Conservation (phyloP, 2,113 vertebrate species). For the Crotalus helleri region DNA sequence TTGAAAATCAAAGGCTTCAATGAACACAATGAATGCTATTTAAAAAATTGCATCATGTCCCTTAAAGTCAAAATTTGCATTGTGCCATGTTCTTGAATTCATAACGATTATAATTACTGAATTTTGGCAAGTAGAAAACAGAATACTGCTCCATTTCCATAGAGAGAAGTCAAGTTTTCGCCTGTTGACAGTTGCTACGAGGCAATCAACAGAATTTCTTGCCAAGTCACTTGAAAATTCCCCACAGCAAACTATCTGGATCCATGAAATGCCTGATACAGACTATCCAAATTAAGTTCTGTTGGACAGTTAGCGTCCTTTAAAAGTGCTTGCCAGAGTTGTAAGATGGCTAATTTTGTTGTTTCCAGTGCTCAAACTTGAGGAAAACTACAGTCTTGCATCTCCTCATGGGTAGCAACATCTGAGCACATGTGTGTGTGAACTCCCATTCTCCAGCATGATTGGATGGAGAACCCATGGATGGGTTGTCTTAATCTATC, state of each 20-base stretch:
- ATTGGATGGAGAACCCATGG: no score
- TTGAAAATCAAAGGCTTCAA: not conserved
- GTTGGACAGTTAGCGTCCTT: not conserved
- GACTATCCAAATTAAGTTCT: not conserved
- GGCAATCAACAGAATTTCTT: not conserved
- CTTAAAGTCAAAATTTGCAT: slow-evolving; percentile 1
- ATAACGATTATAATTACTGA: not conserved
- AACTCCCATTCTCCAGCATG: not conserved
- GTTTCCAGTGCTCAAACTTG: not conserved
- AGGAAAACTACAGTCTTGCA: not conserved
- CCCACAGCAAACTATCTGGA: not conserved
- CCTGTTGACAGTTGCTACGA: not conserved
- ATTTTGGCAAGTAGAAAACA: not conserved
- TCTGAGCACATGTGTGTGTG: not conserved
- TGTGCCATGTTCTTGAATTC: not conserved
- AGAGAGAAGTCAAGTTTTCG: not conserved
- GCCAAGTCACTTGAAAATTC: not conserved
- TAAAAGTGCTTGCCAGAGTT: not conserved
- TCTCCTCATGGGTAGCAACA: not conserved
- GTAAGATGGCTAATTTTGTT: not conserved
- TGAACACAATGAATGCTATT: slow-evolving; percentile 1
- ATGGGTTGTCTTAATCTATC: no score
- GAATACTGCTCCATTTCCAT: not conserved
- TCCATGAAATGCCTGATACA: not conserved
- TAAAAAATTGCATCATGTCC: slow-evolving; percentile 12